Base-by-base conservation (phyloP, 2,113 vertebrate species). In the Centropristis striata region DNA sequence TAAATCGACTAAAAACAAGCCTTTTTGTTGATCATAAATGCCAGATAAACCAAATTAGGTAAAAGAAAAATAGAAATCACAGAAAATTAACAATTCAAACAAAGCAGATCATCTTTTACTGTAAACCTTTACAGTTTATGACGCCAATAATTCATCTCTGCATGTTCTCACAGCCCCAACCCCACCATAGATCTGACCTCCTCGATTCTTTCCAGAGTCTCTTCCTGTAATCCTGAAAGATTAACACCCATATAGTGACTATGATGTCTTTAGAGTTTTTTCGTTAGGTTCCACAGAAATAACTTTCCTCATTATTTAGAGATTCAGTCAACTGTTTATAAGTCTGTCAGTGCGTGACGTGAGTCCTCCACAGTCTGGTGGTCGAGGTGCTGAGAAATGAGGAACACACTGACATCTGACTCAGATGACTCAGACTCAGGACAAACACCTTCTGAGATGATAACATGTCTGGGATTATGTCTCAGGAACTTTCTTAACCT, bases 291-390 rank as follows among this genome's bases (percentile, higher is more conserved):
- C n/a, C n/a, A n/a, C n/a, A n/a, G n/a, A n/a, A n/a, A n/a, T n/a
- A n/a, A n/a, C n/a, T n/a, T n/a, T n/a, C n/a, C n/a, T n/a, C n/a
- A n/a, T n/a, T n/a, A n/a, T n/a, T n/a, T n/a, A n/a, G n/a, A n/a
- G n/a, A n/a, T n/a, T n/a, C n/a, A n/a, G n/a, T n/a, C n/a, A n/a
- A n/a, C n/a, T n/a, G n/a, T n/a, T n/a, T n/a, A n/a, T n/a, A n/a
- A n/a, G n/a, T n/a, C n/a, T 60, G 36, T 39, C 0, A 1, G 80
- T 61, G 75, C 80, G 25, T 71, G 65, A 75, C 4, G 36, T 0
- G 2, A 77, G 42, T 60, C 51, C 75, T 78, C 59, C 70, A 75
- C 70, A 75, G 79, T 78, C 54, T 37, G 65, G 44, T 75, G 70
- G 54, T 46, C 7, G 15, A 53, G 32, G 28, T 60, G 69, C 59